phyloP scores from a whole-genome alignment of 2,797 vertebrate genomes.

The Molossus molossus region DNA sequence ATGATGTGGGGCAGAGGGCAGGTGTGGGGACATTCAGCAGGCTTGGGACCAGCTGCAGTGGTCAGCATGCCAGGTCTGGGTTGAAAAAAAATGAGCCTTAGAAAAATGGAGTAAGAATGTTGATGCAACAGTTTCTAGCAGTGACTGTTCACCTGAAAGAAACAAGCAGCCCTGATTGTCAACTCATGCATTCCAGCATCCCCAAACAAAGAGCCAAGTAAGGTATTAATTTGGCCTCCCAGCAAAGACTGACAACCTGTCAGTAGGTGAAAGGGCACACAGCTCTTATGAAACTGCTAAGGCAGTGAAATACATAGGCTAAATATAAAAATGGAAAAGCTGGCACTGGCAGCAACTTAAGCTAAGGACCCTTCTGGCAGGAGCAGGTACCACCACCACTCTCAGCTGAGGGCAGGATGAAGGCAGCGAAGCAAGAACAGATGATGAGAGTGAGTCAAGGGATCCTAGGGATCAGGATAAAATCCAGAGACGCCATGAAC shows the following conservation, averaged over 20 bases:
- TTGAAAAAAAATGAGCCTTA: slow-evolving; percentile 59
- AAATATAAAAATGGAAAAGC: neutral
- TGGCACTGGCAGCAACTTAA: neutral
- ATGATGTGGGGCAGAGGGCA: slow-evolving; percentile 59
- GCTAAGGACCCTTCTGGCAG: neutral
- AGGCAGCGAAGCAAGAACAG: neutral
- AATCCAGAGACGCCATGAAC: neutral
- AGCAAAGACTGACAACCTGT: slow-evolving; percentile 80
- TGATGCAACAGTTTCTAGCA: slow-evolving; percentile 42
- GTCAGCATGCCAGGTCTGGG: neutral
- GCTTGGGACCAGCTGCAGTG: neutral
- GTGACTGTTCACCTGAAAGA: neutral
- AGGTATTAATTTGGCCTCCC: slow-evolving; percentile 70
- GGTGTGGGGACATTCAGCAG: slow-evolving; percentile 12
- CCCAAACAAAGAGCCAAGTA: slow-evolving; percentile 76
- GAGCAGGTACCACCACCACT: neutral
- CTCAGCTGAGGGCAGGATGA: neutral
- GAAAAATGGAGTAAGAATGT: slow-evolving; percentile 63
- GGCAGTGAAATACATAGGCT: slow-evolving; percentile 64
- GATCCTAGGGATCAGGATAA: neutral
- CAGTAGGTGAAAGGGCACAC: slow-evolving; percentile 88
- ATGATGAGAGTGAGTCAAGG: neutral
- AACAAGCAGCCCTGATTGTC: slow-evolving; percentile 63
- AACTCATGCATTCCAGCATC: slow-evolving; percentile 43
- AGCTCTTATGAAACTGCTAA: slow-evolving; percentile 84